Conservation (phyloP, 2,888 invertebrate species). For the Cheiracanthium punctorium region DNA sequence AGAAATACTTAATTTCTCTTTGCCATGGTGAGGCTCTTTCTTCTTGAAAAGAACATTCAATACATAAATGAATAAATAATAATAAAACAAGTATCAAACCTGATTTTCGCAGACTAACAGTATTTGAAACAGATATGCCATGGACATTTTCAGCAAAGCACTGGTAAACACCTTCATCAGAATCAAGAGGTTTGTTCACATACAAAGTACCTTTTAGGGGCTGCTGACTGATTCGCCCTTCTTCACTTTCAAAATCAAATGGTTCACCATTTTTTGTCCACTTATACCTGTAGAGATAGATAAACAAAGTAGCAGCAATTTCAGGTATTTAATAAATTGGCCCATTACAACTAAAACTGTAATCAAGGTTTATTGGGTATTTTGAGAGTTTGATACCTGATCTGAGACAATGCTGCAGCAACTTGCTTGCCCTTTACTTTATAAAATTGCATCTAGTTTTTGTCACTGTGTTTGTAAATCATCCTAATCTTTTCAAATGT, state of each 20-base stretch:
- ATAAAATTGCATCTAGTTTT: no score
- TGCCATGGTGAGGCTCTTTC: no score
- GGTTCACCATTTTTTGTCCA: slow-evolving; percentile 97
- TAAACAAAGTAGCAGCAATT: background rate
- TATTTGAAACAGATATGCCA: slow-evolving; percentile 90
- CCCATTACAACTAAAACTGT: background rate
- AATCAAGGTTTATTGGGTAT: no score
- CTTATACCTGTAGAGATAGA: slow-evolving; percentile 77
- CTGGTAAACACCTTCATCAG: slow-evolving; percentile 84
- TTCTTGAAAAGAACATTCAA: no score
- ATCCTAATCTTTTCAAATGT: no score
- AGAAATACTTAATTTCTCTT: no score
- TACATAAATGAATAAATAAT: no score
- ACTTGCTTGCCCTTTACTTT: no score
- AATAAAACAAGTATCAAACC: no score
- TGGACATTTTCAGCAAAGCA: slow-evolving; percentile 78
- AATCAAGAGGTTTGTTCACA: slow-evolving; percentile 89
- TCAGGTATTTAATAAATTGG: background rate
- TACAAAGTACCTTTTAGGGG: slow-evolving; percentile 95
- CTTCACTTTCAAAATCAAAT: slow-evolving; percentile 94
- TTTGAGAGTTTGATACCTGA: no score
- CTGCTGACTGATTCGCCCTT: slow-evolving; percentile 94
- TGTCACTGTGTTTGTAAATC: no score
- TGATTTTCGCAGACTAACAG: slow-evolving; percentile 94
- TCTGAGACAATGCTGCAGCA: no score